Conservation (phyloP, 2,888 invertebrate genomes). For the Hipparchia sbordonii region DNA sequence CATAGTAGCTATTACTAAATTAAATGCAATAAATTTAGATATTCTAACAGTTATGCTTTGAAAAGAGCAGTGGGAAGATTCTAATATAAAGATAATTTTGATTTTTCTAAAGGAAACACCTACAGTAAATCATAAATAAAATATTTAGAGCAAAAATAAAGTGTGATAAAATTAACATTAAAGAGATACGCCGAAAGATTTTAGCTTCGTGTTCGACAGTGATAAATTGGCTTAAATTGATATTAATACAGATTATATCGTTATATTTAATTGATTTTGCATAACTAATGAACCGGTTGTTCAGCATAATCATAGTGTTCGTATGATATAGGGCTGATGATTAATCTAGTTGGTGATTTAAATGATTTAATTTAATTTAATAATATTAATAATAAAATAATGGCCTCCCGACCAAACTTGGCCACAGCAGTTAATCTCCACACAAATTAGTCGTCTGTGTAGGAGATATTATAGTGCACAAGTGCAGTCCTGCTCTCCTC, state of each 20-base stretch:
- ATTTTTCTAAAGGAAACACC: background rate
- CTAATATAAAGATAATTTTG: background rate
- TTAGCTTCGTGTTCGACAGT: constrained; percentile 9
- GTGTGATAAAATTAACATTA: constrained; percentile 24
- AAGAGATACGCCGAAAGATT: constrained; percentile 28
- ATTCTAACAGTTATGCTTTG: background rate
- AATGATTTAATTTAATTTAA: constrained; percentile 10
- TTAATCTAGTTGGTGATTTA: constrained; percentile 9
- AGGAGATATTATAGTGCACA: no score
- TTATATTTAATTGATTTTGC: constrained; percentile 36
- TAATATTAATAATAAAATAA: background rate
- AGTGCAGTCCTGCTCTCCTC: no score
- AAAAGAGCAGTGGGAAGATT: background rate
- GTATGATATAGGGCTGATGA: constrained; percentile 17
- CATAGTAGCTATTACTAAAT: background rate
- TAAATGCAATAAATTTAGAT: background rate
- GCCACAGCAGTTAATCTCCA: no score
- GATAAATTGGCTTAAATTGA: constrained; percentile 37
- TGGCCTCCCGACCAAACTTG: no score
- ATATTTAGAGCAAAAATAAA: constrained; percentile 16
- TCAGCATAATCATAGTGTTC: constrained; percentile 23
- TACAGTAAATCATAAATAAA: background rate
- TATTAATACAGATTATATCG: constrained; percentile 28
- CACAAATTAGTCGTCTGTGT: no score
- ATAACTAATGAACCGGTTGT: constrained; percentile 36